These are phyloP conservation scores for Lutraria lutraria DNA, from an alignment of 2,888 invertebrate genomes.

Conservation along the genomic window DNA sequence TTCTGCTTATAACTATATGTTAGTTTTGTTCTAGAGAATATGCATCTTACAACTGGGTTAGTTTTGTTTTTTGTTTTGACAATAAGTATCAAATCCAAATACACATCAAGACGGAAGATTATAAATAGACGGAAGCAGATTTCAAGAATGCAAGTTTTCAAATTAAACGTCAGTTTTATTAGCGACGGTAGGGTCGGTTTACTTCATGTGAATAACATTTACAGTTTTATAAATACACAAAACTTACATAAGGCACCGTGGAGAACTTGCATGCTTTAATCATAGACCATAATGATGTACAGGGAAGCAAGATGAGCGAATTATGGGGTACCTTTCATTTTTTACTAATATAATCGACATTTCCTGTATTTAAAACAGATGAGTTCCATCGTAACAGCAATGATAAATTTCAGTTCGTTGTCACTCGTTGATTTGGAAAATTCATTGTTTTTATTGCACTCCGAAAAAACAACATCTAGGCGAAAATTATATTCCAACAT, in stretches of 20 bases:
- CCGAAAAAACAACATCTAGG: slow-evolving; percentile 33
- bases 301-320: neutral
- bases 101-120: neutral
- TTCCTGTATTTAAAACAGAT: slow-evolving; percentile 38
- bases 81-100: neutral
- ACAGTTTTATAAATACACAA: neutral
- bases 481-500: slow-evolving; percentile 37
- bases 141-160: slow-evolving; percentile 20
- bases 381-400: neutral
- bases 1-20: neutral
- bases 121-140: neutral
- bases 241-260: neutral
- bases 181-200: neutral
- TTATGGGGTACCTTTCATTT: slow-evolving; percentile 11
- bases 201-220: neutral
- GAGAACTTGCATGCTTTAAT: neutral
- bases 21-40: too few species aligned
- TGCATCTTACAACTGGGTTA: neutral
- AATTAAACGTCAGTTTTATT: slow-evolving; percentile 22
- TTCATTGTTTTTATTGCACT: slow-evolving; percentile 27
- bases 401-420: slow-evolving; percentile 2
- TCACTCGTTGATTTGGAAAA: neutral
- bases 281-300: neutral
- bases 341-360: slow-evolving; percentile 8
- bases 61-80: neutral